Percentiles rank a stretch among this genome's conserved stretches.
Conservation (phyloP, 2,888 invertebrate species). For the Thymelicus lineola region DNA sequence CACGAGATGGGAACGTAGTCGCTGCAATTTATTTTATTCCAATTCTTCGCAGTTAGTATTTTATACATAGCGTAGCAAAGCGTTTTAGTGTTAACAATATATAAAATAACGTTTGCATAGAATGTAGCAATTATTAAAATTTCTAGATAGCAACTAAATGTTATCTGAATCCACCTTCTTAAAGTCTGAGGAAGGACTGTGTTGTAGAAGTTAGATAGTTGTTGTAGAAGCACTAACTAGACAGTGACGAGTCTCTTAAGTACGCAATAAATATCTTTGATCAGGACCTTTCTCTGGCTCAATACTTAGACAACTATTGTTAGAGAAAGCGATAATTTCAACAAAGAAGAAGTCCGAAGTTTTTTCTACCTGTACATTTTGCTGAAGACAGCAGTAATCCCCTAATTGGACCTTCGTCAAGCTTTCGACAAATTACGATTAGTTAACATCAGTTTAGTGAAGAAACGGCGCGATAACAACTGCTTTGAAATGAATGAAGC, state of each 20-base stretch:
- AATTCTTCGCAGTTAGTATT: neutral
- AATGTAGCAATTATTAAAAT: neutral
- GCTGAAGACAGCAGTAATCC: conserved; percentile 18
- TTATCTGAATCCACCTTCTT: neutral
- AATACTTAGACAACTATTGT: neutral
- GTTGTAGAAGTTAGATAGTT: too few species aligned
- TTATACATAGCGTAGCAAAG: neutral
- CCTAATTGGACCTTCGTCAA: conserved; percentile 28
- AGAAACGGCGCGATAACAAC: conserved; percentile 5
- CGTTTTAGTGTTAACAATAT: neutral
- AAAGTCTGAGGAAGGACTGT: neutral
- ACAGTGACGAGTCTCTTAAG: neutral
- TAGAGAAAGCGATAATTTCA: conserved; percentile 15
- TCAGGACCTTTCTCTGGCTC: neutral
- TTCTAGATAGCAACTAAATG: too few species aligned
- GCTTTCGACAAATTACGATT: conserved; percentile 30
- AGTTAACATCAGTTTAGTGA: conserved; percentile 10
- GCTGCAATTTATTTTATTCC: too few species aligned
- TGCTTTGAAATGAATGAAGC: conserved; percentile 11
- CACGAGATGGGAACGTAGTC: too few species aligned
- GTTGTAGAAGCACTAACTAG: neutral
- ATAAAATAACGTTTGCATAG: neutral
- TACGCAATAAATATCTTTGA: conserved; percentile 7
- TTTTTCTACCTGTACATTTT: conserved; percentile 7
- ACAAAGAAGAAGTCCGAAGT: conserved; percentile 15